Base-by-base conservation (phyloP, 2,888 invertebrate species). In the Ommatoiulus sabulosus region DNA sequence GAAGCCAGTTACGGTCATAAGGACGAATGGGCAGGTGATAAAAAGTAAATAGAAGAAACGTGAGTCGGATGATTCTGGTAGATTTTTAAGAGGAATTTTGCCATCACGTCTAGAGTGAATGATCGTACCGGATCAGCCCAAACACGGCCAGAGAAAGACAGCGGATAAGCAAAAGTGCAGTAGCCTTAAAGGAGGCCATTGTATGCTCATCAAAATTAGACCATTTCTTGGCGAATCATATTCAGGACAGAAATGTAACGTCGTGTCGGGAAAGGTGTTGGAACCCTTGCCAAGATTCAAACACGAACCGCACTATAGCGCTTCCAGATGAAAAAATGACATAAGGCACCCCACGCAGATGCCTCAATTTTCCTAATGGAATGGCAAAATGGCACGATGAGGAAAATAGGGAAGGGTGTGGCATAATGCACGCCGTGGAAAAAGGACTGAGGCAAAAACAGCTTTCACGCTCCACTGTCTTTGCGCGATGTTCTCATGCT, bases 141-240 rank as follows among this genome's bases (percentile, higher is more conserved):
- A 17, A 2, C n/a, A n/a, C n/a, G n/a, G n/a, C 46, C 57, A 4
- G 15, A 5, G 57, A 57, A 57, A 5, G 57, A 57, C 57, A n/a
- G 57, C 57, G n/a, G 57, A 57, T 57, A 57, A 57, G 57, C 57
- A 57, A 57, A 57, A 57, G 57, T 57, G 57, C 57, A 57, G 57
- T 57, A 57, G 57, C 57, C 57, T 57, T 57, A 17, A 57, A 57
- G 57, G 57, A 57, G 57, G 57, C 57, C 57, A 57, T n/a, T 17
- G n/a, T 57, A 10, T 57, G 46, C 6, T 46, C 8, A 8, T n/a
- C 46, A 46, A 46, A 46, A 46, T 46, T 46, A 8, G 46, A 46
- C 46, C 46, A 46, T 46, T 46, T 46, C n/a, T 46, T 46, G 46
- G 46, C 46, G 57, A n/a, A 17, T 17, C 17, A 52, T 52, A 52